Conservation (phyloP, 2,888 invertebrate genomes). For the Acleris laterana region DNA sequence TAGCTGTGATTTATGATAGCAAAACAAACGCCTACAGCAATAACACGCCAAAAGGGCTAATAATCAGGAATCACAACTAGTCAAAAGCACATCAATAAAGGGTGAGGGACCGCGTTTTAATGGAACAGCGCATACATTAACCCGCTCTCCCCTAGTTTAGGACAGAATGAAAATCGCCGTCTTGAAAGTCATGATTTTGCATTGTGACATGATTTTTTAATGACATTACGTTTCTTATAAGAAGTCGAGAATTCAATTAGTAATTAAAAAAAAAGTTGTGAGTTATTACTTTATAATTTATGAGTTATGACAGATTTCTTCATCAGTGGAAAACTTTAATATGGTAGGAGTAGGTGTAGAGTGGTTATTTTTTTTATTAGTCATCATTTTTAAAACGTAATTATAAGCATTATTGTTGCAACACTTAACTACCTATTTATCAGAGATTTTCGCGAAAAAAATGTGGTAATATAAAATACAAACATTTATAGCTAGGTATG, state of each 20-base stretch:
- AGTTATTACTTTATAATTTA: too few species aligned
- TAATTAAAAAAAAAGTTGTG: too few species aligned
- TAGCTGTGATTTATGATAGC: slow-evolving; percentile 39
- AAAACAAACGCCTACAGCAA: slow-evolving; percentile 57
- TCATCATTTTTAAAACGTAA: too few species aligned
- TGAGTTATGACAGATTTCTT: too few species aligned
- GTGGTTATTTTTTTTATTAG: too few species aligned
- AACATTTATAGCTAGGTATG: too few species aligned
- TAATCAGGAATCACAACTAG: slow-evolving; percentile 79
- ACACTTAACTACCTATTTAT: too few species aligned
- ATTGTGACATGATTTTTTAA: neutral
- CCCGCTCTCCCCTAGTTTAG: slow-evolving; percentile 51
- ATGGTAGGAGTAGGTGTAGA: too few species aligned
- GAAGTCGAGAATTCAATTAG: neutral
- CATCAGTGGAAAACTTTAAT: too few species aligned
- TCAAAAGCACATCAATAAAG: slow-evolving; percentile 80
- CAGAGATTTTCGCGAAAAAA: too few species aligned
- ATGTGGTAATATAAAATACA: too few species aligned
- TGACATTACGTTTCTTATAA: neutral
- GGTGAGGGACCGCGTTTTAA: slow-evolving; percentile 57
- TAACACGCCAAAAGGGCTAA: slow-evolving; percentile 71
- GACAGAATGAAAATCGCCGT: slow-evolving; percentile 43
- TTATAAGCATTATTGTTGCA: too few species aligned
- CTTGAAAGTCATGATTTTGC: slow-evolving; percentile 24
- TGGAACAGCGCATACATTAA: slow-evolving; percentile 68